Evolutionary conservation across 2,797 vertebrate genomes (phyloP).

Genomic region (Notolabrus celidotus): DNA sequence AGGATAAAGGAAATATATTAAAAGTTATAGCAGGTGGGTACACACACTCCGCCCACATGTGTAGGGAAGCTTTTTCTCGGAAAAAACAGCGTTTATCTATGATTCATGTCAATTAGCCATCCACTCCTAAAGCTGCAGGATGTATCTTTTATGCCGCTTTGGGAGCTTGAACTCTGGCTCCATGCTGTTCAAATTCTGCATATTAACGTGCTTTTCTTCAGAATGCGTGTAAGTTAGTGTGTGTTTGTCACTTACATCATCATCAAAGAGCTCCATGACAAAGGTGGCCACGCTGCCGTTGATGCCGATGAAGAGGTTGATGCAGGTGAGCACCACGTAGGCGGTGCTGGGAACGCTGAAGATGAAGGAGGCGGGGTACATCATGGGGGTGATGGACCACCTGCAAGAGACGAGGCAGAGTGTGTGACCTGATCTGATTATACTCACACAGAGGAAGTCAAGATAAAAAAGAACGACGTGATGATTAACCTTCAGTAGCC

Average conservation of each 20-base stretch:
- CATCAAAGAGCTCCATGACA: conserved; percentile 94
- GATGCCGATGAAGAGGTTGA: conserved; percentile 98
- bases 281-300: conserved; percentile 98
- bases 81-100: conserved; percentile 57
- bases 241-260: conserved; percentile 84
- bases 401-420: conserved; percentile 65
- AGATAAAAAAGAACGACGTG: neutral
- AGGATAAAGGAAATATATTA: conserved; percentile 70
- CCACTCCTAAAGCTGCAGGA: conserved; percentile 25
- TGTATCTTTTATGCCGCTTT: conserved; percentile 25
- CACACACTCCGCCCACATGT: conserved; percentile 36
- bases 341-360: conserved; percentile 98
- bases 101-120: conserved; percentile 64
- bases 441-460: neutral
- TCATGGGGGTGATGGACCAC: conserved; percentile 97
- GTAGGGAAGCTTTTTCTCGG: conserved; percentile 27
- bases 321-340: conserved; percentile 94
- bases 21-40: conserved; percentile 63
- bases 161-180: conserved; percentile 8
- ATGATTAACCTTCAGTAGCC: neutral
- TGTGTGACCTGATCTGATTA: conserved; percentile 1
- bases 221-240: neutral
- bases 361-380: conserved; percentile 97
- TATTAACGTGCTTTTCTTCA: neutral
- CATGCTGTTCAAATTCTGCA: conserved; percentile 9